Conservation (phyloP, 2,113 vertebrate species). For the Tetraodon nigroviridis region DNA sequence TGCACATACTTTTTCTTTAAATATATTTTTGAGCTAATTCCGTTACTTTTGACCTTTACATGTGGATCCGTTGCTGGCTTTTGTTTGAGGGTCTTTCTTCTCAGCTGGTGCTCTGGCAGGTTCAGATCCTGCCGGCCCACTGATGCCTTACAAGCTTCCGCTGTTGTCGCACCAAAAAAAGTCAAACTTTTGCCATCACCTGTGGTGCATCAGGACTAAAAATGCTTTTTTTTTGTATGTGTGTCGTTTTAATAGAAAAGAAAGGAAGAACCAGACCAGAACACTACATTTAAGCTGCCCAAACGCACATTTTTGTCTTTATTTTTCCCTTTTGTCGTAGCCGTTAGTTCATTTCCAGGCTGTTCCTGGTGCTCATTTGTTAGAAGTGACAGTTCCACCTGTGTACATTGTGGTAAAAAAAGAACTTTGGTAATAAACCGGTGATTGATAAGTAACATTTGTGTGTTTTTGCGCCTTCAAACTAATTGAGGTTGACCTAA, state of each 20-base stretch:
- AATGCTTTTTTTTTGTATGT: neutral
- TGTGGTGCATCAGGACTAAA: conserved; percentile 1
- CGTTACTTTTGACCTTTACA: neutral
- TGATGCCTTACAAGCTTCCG: conserved; percentile 42
- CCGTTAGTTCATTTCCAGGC: conserved; percentile 17
- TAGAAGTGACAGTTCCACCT: conserved; percentile 1
- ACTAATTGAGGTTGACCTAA: neutral
- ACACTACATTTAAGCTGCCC: conserved; percentile 23
- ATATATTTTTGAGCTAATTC: neutral
- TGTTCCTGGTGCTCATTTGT: conserved; percentile 36
- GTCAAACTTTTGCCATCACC: neutral
- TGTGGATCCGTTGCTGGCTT: neutral
- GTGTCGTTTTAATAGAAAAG: conserved; percentile 10
- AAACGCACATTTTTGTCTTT: conserved; percentile 26
- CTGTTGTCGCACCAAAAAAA: conserved; percentile 3
- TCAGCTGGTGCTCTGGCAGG: neutral
- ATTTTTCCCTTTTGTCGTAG: conserved; percentile 23
- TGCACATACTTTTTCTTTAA: too few relatives aligned
- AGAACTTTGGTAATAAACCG: conserved; percentile 12
- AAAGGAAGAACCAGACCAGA: conserved; percentile 17
- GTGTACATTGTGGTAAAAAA: conserved; percentile 35
- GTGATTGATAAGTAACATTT: neutral
- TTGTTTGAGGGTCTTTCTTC: conserved; percentile 7
- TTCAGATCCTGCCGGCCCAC: conserved; percentile 11
- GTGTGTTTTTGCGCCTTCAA: neutral